phyloP scores from a whole-genome alignment of 2,888 invertebrate genomes.

The Eremobia ochroleuca region DNA sequence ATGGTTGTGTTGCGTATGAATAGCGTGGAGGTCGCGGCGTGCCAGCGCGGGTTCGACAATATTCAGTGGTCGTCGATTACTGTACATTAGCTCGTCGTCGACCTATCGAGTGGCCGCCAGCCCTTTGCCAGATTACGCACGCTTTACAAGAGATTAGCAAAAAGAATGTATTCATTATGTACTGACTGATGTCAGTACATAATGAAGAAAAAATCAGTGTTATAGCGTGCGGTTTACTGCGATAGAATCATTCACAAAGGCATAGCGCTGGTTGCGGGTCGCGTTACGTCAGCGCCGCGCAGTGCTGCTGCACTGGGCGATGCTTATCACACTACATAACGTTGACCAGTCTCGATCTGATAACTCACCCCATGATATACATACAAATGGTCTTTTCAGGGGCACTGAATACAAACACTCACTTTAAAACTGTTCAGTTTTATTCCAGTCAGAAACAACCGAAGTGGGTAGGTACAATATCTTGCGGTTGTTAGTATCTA shows the following conservation, averaged over 20 bases:
- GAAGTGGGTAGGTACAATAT: neutral
- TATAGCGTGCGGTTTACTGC: neutral
- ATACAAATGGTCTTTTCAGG: slow-evolving; percentile 1
- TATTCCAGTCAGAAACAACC: slow-evolving; percentile 15
- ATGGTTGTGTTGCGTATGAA: neutral
- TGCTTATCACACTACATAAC: slow-evolving; percentile 34
- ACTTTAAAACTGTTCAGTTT: slow-evolving; percentile 15
- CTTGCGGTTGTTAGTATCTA: neutral
- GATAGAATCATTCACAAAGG: slow-evolving; percentile 19
- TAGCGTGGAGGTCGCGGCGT: slow-evolving; percentile 14
- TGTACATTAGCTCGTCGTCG: neutral
- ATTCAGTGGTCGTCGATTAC: neutral
- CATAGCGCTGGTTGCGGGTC: too few relatives aligned
- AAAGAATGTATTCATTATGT: neutral
- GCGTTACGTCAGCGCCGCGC: slow-evolving; percentile 9
- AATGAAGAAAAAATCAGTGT: too few relatives aligned
- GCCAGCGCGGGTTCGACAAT: neutral
- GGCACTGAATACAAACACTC: slow-evolving; percentile 18
- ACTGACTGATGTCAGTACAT: too few relatives aligned
- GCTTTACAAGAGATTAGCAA: neutral
- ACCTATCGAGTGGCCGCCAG: neutral
- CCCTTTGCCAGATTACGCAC: neutral
- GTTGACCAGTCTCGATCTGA: slow-evolving; percentile 56
- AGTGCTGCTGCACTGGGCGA: slow-evolving; percentile 36
- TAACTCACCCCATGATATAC: slow-evolving; percentile 22